phyloP scores from a whole-genome alignment of 2,888 invertebrate genomes.

The Drosophila suboccidentalis region DNA sequence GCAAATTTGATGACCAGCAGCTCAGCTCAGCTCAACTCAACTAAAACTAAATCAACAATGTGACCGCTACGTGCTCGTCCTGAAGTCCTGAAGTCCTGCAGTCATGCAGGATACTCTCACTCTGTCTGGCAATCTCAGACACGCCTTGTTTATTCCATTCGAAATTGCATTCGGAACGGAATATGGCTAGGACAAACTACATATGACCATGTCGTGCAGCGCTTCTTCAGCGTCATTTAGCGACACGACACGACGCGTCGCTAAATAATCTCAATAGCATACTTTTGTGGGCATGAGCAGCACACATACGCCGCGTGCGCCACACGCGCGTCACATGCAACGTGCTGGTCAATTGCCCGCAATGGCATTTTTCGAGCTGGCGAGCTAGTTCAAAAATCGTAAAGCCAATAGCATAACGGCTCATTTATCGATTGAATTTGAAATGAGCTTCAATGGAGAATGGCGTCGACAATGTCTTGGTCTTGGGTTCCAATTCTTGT shows the following conservation, averaged over 20 bases:
- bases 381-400: conserved; percentile 20
- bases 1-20: conserved; percentile 76
- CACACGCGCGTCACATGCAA: conserved; percentile 12
- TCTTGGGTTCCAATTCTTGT: not conserved
- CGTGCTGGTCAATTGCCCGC: conserved; percentile 5
- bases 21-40: conserved; percentile 34
- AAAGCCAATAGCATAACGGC: conserved; percentile 55
- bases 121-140: conserved; percentile 38
- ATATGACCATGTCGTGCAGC: conserved; percentile 10
- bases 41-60: conserved; percentile 71
- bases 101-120: not conserved
- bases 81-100: not conserved
- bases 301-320: conserved; percentile 36
- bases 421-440: conserved; percentile 78
- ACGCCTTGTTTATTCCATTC: conserved; percentile 51
- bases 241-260: not conserved
- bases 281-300: conserved; percentile 45
- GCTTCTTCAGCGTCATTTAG: conserved; percentile 39
- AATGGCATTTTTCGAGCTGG: not conserved
- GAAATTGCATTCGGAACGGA: conserved; percentile 42
- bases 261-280: conserved; percentile 59
- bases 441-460: conserved; percentile 59
- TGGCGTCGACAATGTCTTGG: conserved; percentile 33
- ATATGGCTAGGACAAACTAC: conserved; percentile 10
- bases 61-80: conserved; percentile 54